Conservation (phyloP, 2,888 invertebrate genomes). For the Vesta saturnalis region DNA sequence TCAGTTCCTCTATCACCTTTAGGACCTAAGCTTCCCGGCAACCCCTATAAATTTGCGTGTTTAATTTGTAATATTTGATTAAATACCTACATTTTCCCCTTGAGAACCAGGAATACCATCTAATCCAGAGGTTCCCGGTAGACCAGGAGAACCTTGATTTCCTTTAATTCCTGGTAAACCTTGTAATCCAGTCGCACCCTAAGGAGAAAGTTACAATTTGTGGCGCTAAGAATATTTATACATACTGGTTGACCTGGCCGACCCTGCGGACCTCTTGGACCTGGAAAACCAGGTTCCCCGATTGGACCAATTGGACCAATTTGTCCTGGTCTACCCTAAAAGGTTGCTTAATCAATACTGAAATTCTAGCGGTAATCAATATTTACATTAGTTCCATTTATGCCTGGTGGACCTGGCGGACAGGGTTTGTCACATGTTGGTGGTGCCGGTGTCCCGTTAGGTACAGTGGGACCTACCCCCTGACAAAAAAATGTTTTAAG, state of each 20-base stretch:
- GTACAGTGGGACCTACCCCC: conserved; percentile 30
- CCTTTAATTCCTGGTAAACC: conserved; percentile 62
- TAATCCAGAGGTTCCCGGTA: conserved; percentile 59
- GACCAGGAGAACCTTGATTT: conserved; percentile 61
- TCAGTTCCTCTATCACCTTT: conserved; percentile 59
- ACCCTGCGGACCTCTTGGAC: conserved; percentile 62
- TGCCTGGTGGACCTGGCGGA: conserved; percentile 71
- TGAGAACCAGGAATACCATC: conserved; percentile 62
- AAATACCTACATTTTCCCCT: conserved; percentile 57
- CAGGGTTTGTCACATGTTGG: conserved; percentile 64
- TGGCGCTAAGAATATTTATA: too few species aligned
- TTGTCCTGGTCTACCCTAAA: conserved; percentile 63
- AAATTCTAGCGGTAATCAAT: background rate
- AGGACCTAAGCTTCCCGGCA: conserved; percentile 59
- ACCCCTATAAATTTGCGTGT: conserved; percentile 46
- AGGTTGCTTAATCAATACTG: background rate
- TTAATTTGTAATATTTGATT: background rate
- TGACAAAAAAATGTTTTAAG: too few species aligned
- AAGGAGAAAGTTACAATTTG: background rate
- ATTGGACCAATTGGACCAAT: conserved; percentile 60
- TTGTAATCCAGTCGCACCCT: conserved; percentile 59
- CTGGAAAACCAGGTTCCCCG: conserved; percentile 61
- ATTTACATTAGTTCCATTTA: conserved; percentile 66
- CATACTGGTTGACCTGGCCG: conserved; percentile 42
- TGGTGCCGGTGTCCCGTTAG: conserved; percentile 23